Conservation (phyloP, 2,113 vertebrate genomes). For the Anser brachyrhynchus region DNA sequence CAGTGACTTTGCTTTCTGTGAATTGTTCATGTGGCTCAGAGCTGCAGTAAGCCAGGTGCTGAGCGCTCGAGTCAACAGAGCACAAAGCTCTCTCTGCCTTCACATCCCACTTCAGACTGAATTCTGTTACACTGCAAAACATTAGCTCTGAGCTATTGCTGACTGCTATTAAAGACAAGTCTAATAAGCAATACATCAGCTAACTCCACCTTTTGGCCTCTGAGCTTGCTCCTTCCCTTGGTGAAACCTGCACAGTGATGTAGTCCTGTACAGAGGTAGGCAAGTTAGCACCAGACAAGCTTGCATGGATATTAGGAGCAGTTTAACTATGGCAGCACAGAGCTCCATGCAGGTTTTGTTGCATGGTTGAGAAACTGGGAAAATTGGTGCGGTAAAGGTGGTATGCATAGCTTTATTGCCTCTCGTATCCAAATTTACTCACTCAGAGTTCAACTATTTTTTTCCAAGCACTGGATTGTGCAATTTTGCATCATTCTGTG, state of each 20-base stretch:
- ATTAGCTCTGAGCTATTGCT: neutral
- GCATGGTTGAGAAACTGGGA: neutral
- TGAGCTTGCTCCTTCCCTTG: neutral
- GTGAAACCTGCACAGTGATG: neutral
- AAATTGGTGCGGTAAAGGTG: neutral
- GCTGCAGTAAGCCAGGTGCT: neutral
- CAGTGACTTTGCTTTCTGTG: slow-evolving; percentile 21
- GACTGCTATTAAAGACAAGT: neutral
- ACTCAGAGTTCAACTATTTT: neutral
- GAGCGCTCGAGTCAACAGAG: neutral
- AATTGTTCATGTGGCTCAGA: neutral
- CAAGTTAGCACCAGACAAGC: neutral
- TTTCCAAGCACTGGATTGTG: neutral
- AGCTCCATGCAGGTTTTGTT: neutral
- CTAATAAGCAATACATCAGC: neutral
- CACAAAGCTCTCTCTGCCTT: neutral
- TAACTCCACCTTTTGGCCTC: neutral
- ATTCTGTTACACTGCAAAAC: neutral
- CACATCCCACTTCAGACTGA: neutral
- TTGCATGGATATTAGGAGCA: neutral
- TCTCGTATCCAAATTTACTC: neutral
- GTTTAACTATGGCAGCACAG: neutral
- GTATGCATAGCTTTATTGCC: neutral
- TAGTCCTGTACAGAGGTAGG: neutral
- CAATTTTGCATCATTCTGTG: neutral